Evolutionary conservation across 2,888 invertebrate genomes (phyloP).

Genomic region (Brenthis daphne): DNA sequence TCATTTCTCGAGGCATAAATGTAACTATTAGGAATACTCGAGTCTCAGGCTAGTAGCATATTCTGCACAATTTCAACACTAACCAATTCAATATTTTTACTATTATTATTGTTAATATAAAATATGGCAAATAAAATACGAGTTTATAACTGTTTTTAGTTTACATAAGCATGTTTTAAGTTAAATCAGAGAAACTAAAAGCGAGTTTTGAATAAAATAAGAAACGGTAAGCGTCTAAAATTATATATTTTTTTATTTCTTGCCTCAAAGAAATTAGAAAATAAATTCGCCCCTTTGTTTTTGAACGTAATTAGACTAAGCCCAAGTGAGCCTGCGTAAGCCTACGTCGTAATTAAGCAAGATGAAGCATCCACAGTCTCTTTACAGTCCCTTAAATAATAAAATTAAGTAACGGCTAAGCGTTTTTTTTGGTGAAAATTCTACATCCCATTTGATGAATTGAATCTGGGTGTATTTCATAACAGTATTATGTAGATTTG

Average conservation of each 20-base stretch:
- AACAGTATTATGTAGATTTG: neutral
- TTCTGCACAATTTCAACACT: no score
- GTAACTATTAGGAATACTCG: no score
- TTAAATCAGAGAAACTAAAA: slow-evolving; percentile 1
- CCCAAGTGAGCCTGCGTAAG: slow-evolving; percentile 58
- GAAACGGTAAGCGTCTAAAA: slow-evolving; percentile 43
- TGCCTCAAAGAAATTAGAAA: slow-evolving; percentile 68
- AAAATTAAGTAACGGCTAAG: slow-evolving; percentile 62
- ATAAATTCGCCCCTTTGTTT: slow-evolving; percentile 73
- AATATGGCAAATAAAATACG: neutral
- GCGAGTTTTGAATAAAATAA: slow-evolving; percentile 53
- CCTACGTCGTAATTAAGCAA: slow-evolving; percentile 72
- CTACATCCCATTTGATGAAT: slow-evolving; percentile 38
- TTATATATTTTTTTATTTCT: slow-evolving; percentile 60
- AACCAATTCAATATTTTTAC: no score
- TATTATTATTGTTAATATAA: neutral
- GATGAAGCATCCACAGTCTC: slow-evolving; percentile 61
- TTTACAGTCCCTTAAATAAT: slow-evolving; percentile 67
- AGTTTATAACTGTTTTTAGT: no score
- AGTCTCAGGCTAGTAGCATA: no score
- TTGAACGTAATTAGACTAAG: slow-evolving; percentile 75
- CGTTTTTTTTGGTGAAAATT: slow-evolving; percentile 41
- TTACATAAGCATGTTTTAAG: no score
- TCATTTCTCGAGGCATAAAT: no score
- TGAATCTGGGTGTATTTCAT: slow-evolving; percentile 21